Base-by-base conservation (phyloP, 2,797 vertebrate species). In the Garrulus glandarius region DNA sequence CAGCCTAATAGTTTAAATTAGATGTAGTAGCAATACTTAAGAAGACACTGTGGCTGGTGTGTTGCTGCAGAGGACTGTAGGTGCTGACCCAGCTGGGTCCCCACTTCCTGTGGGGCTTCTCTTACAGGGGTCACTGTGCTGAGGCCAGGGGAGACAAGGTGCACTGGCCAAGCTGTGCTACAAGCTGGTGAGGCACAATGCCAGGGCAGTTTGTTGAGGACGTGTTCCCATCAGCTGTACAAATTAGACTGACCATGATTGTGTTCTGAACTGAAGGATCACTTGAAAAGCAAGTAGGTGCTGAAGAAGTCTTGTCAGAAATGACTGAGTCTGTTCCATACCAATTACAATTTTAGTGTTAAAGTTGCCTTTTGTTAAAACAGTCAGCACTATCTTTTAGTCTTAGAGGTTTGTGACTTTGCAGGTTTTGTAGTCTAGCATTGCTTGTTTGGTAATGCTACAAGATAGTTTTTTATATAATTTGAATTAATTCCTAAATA, bases 91-190 rank as follows among this genome's bases (percentile, higher is more conserved):
- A 21, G 50, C 20, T 9, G 10, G 24, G n/a, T 7, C 34, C 30
- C 13, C 72, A 15, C 27, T 81, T 24, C 13, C 49, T 36, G 4
- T 15, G 36, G 5, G 27, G 34, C 11, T 72, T 34, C 57, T 55
- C 15, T 16, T 46, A 1, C 0, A 0, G 9, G 7, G 26, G 8
- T 29, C 47, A 1, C 18, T 2, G 0, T 21, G 27, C 15, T 8
- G 37, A 37, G 46, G 55, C 21, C 74, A 30, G 36, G 9, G 37
- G 13, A 22, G 8, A 57, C 5, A 8, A n/a, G 34, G 43, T 32
- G 67, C 39, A 13, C 39, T n/a, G 37, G 19, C 56, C 30, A 6
- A 26, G 59, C 30, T 71, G 30, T 18, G 2, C 24, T 37, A 1
- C 39, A 44, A 2, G 44, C 37, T 76, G 34, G 1, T 19, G 41